Evolutionary conservation across 2,888 invertebrate species (phyloP).

Genomic region (Agrotis clavis): DNA sequence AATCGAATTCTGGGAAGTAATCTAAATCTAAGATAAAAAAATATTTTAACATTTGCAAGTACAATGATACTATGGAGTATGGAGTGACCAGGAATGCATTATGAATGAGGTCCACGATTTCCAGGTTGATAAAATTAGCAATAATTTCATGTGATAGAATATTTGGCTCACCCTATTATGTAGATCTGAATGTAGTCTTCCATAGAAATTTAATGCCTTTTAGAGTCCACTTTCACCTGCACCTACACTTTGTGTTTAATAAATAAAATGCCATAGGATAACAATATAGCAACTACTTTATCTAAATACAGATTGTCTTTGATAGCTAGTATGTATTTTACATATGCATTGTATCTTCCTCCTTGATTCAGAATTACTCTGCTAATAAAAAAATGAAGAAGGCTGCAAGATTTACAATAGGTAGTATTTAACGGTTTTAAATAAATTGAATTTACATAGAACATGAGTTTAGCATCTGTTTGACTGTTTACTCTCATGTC

Average conservation of each 20-base stretch:
- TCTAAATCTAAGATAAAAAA: no score
- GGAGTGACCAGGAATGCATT: neutral
- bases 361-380: neutral
- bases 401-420: neutral
- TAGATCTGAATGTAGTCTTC: constrained; percentile 38
- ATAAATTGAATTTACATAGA: neutral
- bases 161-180: constrained; percentile 32
- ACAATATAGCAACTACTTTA: neutral
- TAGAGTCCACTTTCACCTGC: constrained; percentile 5
- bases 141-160: constrained; percentile 10
- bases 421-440: neutral
- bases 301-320: neutral
- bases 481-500: neutral
- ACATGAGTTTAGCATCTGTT: constrained; percentile 8
- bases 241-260: neutral
- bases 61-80: neutral
- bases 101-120: neutral
- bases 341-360: neutral
- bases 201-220: neutral
- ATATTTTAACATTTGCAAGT: neutral
- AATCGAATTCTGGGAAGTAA: no score
- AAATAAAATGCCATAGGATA: no score
- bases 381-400: neutral
- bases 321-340: neutral
- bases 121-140: neutral